Percentiles rank a stretch among this genome's conserved stretches.
phyloP scores from a whole-genome alignment of 2,113 vertebrate species.

The Myiozetetes cayanensis region DNA sequence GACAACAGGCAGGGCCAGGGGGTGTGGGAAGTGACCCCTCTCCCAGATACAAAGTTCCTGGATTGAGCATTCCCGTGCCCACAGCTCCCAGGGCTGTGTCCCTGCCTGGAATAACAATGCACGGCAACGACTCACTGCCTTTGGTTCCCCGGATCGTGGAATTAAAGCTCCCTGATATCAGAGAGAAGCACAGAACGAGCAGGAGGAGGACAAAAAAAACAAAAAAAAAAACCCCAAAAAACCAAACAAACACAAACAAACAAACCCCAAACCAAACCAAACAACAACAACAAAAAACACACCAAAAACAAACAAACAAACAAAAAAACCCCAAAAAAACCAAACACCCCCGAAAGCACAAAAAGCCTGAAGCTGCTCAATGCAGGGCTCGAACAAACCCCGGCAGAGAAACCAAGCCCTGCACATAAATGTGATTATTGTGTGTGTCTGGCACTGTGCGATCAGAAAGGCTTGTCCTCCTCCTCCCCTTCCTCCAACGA shows the following conservation, averaged over 20 bases:
- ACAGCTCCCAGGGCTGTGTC: not conserved
- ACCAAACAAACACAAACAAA: too few species aligned
- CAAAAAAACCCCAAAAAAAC: too few species aligned
- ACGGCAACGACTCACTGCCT: not conserved
- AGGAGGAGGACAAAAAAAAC: not conserved
- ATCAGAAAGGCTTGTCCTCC: not conserved
- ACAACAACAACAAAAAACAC: too few species aligned
- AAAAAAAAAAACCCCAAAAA: not conserved
- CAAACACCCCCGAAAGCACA: not conserved
- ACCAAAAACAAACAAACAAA: too few species aligned
- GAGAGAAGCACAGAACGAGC: not conserved
- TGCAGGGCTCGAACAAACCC: not conserved
- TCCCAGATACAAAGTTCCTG: not conserved
- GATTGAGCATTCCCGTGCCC: not conserved
- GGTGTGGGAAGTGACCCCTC: not conserved
- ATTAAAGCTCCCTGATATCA: not conserved
- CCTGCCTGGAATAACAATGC: not conserved
- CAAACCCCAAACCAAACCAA: too few species aligned
- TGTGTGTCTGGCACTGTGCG: not conserved
- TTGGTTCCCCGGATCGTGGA: not conserved
- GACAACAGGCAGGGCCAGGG: not conserved
- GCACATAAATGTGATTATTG: not conserved
- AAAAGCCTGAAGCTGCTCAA: slow-evolving; percentile 1
- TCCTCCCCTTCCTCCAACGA: not conserved
- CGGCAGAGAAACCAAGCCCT: not conserved